A percentile compares a stretch with the other conserved stretches of the same genome.
Evolutionary conservation across 2,888 invertebrate species (phyloP).

Genomic region (Neria commutata): DNA sequence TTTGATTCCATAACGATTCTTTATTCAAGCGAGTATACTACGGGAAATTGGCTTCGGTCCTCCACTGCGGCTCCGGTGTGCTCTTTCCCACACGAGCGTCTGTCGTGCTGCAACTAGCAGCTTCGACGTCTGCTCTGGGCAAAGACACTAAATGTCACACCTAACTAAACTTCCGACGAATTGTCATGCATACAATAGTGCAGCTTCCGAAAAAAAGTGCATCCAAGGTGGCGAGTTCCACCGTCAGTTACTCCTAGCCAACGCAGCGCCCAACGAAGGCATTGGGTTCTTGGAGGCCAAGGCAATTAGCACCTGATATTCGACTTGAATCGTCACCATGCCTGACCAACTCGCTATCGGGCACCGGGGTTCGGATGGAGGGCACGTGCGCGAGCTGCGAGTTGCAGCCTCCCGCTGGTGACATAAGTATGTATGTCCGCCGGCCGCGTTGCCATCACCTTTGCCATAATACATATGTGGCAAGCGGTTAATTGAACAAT

Average conservation of each 20-base stretch:
- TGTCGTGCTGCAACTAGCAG: no score
- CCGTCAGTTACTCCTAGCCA: not conserved
- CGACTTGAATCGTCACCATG: not conserved
- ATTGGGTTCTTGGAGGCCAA: not conserved
- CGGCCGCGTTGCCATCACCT: not conserved
- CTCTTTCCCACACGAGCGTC: no score
- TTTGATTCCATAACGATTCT: no score
- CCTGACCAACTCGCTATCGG: no score
- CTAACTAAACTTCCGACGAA: constrained; percentile 36
- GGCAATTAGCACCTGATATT: constrained; percentile 2
- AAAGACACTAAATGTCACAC: constrained; percentile 35
- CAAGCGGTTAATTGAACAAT: constrained; percentile 12
- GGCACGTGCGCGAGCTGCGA: no score
- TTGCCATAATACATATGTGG: not conserved
- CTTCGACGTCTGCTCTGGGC: constrained; percentile 7
- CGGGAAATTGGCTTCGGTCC: no score
- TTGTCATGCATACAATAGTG: constrained; percentile 34
- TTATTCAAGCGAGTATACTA: no score
- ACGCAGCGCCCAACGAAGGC: not conserved
- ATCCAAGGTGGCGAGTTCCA: not conserved
- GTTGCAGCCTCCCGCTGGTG: no score
- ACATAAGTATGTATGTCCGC: no score
- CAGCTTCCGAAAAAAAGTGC: constrained; percentile 37
- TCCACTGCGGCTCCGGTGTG: no score
- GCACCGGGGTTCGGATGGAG: not conserved